These are phyloP conservation scores for Spisula solida DNA, from an alignment of 2,888 invertebrate genomes.

Conservation along the genomic window DNA sequence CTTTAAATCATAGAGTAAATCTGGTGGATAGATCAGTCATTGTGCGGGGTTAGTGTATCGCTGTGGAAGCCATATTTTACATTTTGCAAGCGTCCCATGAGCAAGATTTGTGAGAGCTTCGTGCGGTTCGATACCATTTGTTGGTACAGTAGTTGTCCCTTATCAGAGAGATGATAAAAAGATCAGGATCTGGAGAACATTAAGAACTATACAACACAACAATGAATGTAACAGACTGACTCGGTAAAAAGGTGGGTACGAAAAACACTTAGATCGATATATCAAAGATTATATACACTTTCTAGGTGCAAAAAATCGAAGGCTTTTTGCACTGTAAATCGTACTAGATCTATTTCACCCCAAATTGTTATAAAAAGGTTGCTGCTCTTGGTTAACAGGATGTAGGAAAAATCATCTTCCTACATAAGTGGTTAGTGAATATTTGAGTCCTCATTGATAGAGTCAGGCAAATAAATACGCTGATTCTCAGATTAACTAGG, in stretches of 20 bases:
- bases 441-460: too few relatives aligned
- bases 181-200: conserved; percentile 27
- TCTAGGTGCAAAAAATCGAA: neutral
- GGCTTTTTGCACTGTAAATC: neutral
- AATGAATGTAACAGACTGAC: conserved; percentile 2
- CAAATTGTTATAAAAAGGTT: too few relatives aligned
- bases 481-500: too few relatives aligned
- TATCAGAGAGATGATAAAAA: conserved; percentile 14
- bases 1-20: neutral
- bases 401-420: too few relatives aligned
- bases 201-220: conserved; percentile 1
- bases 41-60: too few relatives aligned
- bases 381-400: too few relatives aligned
- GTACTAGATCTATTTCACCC: too few relatives aligned
- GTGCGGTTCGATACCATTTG: conserved; percentile 32
- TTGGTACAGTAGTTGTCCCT: conserved; percentile 20
- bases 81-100: conserved; percentile 25
- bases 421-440: too few relatives aligned
- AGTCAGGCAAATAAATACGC: too few relatives aligned
- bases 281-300: neutral
- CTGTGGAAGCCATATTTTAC: conserved; percentile 7
- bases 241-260: neutral
- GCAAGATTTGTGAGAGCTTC: neutral
- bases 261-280: neutral
- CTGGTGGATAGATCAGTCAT: neutral